Base-by-base conservation (phyloP, 2,888 invertebrate species). In the Papilio demoleus region DNA sequence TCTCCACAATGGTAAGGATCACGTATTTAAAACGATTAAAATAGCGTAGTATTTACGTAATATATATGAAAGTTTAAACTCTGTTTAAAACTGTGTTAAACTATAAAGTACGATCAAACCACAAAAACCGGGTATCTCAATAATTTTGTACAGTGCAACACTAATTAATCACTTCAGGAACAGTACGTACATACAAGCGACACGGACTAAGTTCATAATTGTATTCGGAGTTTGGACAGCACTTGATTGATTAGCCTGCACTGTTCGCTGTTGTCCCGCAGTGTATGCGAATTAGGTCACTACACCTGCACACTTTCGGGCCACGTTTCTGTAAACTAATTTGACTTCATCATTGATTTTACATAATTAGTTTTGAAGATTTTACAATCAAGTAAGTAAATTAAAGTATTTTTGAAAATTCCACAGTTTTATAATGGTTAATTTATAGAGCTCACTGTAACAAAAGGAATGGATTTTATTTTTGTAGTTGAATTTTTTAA, bases 121-220 rank as follows among this genome's bases (percentile, higher is more conserved):
- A 31, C 64, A 68, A 68, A 68, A 68, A 68, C 58, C 62, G 14
- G 40, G 62, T 62, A 53, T n/a, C 58, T 36, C 63, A 63, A 62
- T 62, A 62, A 68, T 63, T 59, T 63, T 53, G 67, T 63, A 67
- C 50, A 63, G 38, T 59, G 59, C 64, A 45, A 72, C 70, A 77
- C 81, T 86, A 88, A 92, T 91, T 90, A 88, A 91, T 91, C 90
- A 90, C 82, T 78, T 75, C 72, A 78, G 78, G 79, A 79, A 81
- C 80, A 80, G 76, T 80, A 75, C 74, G 78, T 81, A 81, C 81
- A 79, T 75, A 83, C 78, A 76, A 81, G 84, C 87, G 91, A 91
- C 90, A 90, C 78, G 82, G 82, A 82, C 87, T 84, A 86, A 90
- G 89, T 92, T 92, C 90, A 91, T 90, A 91, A 92, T 90, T 90